phyloP scores from a whole-genome alignment of 2,888 invertebrate genomes.

The Belgica antarctica region DNA sequence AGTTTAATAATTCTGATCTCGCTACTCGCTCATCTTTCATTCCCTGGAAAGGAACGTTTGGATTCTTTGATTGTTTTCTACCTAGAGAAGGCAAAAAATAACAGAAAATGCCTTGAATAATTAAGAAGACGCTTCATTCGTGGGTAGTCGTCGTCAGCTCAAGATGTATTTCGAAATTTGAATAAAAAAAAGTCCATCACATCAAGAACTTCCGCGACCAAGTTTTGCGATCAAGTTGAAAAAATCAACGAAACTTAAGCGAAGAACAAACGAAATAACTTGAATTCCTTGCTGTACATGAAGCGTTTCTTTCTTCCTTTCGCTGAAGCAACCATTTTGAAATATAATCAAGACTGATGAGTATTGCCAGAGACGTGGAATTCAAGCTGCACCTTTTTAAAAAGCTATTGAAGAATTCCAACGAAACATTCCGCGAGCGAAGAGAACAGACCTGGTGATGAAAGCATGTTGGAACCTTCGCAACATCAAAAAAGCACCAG shows the following conservation, averaged over 20 bases:
- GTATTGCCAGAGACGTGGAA: constrained; percentile 19
- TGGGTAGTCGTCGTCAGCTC: too few relatives aligned
- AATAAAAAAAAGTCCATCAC: too few relatives aligned
- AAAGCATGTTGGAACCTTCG: neutral
- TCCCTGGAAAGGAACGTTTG: too few relatives aligned
- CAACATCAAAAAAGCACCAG: neutral
- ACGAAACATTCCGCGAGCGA: neutral
- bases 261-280: constrained; percentile 43
- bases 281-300: constrained; percentile 27
- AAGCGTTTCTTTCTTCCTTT: constrained; percentile 33
- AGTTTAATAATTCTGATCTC: too few relatives aligned
- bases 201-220: neutral
- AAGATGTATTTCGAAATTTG: too few relatives aligned
- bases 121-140: too few relatives aligned
- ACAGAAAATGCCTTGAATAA: too few relatives aligned
- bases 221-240: constrained; percentile 6
- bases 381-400: constrained; percentile 40
- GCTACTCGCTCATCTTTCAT: too few relatives aligned
- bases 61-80: too few relatives aligned
- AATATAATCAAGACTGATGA: neutral
- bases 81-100: too few relatives aligned
- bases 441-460: neutral
- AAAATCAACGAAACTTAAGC: constrained; percentile 19
- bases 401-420: constrained; percentile 16
- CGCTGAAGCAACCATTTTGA: constrained; percentile 39